These are phyloP conservation scores for Globodera ellingtonae DNA, from an alignment of 1,140 invertebrate species.

Conservation along the genomic window DNA sequence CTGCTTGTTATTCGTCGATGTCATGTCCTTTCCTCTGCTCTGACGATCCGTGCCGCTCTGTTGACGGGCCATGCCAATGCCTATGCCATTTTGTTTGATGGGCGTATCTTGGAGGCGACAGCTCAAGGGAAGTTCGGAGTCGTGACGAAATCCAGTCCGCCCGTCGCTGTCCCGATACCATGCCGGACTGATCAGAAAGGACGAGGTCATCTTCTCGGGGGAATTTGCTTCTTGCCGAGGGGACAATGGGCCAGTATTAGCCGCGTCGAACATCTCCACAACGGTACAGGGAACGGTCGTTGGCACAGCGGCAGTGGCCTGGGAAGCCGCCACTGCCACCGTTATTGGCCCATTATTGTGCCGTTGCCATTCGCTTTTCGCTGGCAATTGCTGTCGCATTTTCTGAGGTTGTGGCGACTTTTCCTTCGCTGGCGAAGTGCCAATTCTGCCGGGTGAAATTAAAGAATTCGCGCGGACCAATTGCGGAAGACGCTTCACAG, in stretches of 20 bases:
- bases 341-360: not conserved
- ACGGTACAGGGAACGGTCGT: not conserved
- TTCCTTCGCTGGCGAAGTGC: not conserved
- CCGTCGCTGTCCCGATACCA: conserved; percentile 61
- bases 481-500: conserved; percentile 15
- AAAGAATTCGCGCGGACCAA: conserved; percentile 6
- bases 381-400: not conserved
- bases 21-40: not conserved
- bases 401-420: not conserved
- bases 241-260: not conserved
- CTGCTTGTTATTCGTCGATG: conserved; percentile 9
- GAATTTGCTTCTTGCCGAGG: not conserved
- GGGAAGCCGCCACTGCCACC: not conserved
- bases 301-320: not conserved
- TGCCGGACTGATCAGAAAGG: conserved; percentile 52
- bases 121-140: not conserved
- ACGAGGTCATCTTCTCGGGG: conserved; percentile 48
- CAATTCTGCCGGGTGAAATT: not conserved
- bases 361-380: not conserved
- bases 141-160: conserved; percentile 50
- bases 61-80: no score
- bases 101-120: conserved; percentile 21
- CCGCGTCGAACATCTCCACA: not conserved
- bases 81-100: conserved; percentile 29
- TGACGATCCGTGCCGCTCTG: not conserved